Evolutionary conservation across 2,797 vertebrate species (phyloP), one percentile per base, ranked within the genome.

Genomic region (Mus minutoides): DNA sequence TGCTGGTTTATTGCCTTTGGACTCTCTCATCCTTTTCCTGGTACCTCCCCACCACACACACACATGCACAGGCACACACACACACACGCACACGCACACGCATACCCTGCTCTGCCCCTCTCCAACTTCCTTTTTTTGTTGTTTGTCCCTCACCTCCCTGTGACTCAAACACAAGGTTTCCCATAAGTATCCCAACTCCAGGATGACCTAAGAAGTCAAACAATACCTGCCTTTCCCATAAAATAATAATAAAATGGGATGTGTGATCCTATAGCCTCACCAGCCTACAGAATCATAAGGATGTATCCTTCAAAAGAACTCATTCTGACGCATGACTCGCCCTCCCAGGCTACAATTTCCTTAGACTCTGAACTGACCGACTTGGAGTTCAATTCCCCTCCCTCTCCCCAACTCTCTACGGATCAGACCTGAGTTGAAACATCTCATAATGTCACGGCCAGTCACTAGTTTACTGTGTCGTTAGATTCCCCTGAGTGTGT

Each of bases 81-180:
- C 86, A 73, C 31, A n/a, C 29, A 19, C 71, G 49, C 12, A 73
- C 40, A 43, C 14, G 64, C 37, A 29, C 62, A 80, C 2, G n/a
- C 43, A 43, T 17, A 43, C 7, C 21, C 46, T 71, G 64, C 4
- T 58, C 69, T 52, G 26, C 14, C 37, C 2, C 80, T 31, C 52
- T 43, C 52, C n/a, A 29, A 19, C 52, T 58, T 19, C n/a, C 17
- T 75, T 73, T 19, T 21, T 40, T 34, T 11, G 2, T 90, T 73
- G 31, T 88, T 92, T 58, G 31, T 76, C 56, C 54, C 64, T 85
- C 52, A 54, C 49, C 40, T 73, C 24, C 62, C n/a, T 64, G 22
- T 56, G 82, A 75, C 56, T 84, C 94, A 90, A 21, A 75, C n/a
- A 34, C 52, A 77, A 84, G 31, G 92, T 79, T 86, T 31, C 34